Evolutionary conservation across 2,888 invertebrate genomes (phyloP), one percentile per base, ranked within the genome.

Genomic region (Sarcophaga variegata): DNA sequence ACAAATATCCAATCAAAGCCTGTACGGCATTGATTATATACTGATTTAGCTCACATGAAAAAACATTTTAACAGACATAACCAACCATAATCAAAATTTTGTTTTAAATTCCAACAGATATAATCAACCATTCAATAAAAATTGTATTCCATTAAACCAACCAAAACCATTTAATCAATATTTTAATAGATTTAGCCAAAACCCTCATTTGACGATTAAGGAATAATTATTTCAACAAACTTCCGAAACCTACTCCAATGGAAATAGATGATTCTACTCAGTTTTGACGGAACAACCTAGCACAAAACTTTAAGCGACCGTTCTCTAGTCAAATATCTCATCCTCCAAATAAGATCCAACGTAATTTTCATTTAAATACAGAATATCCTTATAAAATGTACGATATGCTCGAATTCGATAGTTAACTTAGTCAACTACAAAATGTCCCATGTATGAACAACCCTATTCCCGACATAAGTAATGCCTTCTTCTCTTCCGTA

Each of bases 301-400:
- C 11, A 12, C 54, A 20, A 60, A 47, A 14, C 14, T 45, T 47
- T 54, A 76, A 76, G n/a, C 63, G 63, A 22, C 27, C 63, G 22
- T 4, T 47, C 17, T 27, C n/a, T 54, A 66, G 66, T 14, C 59
- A 64, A 59, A 27, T n/a, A 4, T 27, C 59, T 14, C 25, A 76
- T 54, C 59, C 49, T n/a, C 80, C 79, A 10, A 60, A 79, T 60
- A 70, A 80, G 11, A 70, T 80, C 25, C 72, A 71, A 64, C 64
- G 54, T 14, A 80, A 70, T 17, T 80, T 70, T n/a, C 79, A 80
- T 54, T 4, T 71, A 5, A 45, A 80, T 49, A 63, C 63, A 63
- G 25, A 62, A n/a, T 37, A 17, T 54, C 63, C 63, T 49, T 12
- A 12, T 11, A 12, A 4, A 49, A 49, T 11, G 10, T 3, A 49